These are phyloP conservation scores for Linhomoeus sp. DNA, from an alignment of 2,888 invertebrate genomes.

Conservation along the genomic window DNA sequence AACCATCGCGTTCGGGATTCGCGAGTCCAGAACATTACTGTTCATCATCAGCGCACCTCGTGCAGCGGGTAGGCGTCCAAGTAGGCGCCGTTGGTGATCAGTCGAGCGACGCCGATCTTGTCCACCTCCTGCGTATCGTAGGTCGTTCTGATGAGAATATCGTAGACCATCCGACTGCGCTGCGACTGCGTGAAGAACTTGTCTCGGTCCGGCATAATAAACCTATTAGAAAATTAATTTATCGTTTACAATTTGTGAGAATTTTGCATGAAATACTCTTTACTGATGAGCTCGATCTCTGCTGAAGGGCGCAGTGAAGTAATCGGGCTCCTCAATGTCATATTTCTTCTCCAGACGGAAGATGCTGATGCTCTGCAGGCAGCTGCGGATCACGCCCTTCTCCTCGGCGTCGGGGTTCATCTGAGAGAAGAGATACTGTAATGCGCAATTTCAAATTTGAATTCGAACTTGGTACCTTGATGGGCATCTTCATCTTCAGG, in stretches of 20 bases:
- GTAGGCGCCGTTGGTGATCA: slow-evolving; percentile 62
- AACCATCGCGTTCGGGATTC: too few relatives aligned
- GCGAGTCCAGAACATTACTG: too few relatives aligned
- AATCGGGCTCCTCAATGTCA: slow-evolving; percentile 24
- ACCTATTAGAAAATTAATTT: too few relatives aligned
- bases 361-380: slow-evolving; percentile 9
- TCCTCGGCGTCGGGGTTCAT: slow-evolving; percentile 2
- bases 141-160: slow-evolving; percentile 59
- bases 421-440: slow-evolving; percentile 1
- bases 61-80: slow-evolving; percentile 66
- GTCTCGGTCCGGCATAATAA: slow-evolving; percentile 65
- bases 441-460: background rate
- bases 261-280: too few relatives aligned
- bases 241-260: too few relatives aligned
- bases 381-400: slow-evolving; percentile 10
- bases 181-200: slow-evolving; percentile 69
- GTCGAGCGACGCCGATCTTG: slow-evolving; percentile 54
- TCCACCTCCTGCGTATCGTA: slow-evolving; percentile 38
- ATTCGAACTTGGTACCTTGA: slow-evolving; percentile 17
- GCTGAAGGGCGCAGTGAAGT: slow-evolving; percentile 32
- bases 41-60: slow-evolving; percentile 52
- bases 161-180: slow-evolving; percentile 69
- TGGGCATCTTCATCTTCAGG: slow-evolving; percentile 26
- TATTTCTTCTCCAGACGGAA: slow-evolving; percentile 13
- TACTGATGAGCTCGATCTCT: slow-evolving; percentile 24